phyloP scores from a whole-genome alignment of 2,888 invertebrate genomes.

The Dusona sp. region DNA sequence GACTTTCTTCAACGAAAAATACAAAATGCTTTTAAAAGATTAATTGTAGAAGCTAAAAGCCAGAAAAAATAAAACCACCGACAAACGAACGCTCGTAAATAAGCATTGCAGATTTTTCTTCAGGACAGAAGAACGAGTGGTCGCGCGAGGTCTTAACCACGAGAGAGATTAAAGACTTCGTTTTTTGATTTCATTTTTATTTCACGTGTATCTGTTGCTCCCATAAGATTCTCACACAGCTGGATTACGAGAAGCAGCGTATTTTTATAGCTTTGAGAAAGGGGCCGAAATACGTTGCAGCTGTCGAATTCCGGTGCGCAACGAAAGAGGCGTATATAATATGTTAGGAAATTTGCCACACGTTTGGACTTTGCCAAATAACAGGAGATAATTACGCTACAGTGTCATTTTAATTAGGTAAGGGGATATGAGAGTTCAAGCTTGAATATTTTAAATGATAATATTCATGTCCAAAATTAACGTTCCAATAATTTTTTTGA shows the following conservation, averaged over 20 bases:
- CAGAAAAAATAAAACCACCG: constrained; percentile 11
- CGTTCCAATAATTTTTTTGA: not conserved
- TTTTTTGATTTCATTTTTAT: constrained; percentile 42
- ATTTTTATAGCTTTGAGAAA: constrained; percentile 61
- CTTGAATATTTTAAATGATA: not conserved
- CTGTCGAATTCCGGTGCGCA: constrained; percentile 61
- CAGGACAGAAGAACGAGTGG: not conserved
- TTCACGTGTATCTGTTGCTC: constrained; percentile 1
- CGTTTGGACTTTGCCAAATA: not conserved
- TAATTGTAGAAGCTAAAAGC: not conserved
- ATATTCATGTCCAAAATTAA: not conserved
- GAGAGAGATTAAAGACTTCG: constrained; percentile 9
- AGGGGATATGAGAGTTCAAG: not conserved
- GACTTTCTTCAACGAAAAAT: not conserved
- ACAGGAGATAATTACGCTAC: constrained; percentile 1
- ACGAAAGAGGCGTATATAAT: constrained; percentile 9
- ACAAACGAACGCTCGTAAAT: constrained; percentile 49
- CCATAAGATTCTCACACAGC: constrained; percentile 7
- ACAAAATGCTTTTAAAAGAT: not conserved
- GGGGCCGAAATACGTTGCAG: constrained; percentile 54
- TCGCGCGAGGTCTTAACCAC: not conserved
- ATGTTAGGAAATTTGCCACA: not conserved
- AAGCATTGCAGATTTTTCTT: constrained; percentile 63
- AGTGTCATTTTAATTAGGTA: constrained; percentile 20
- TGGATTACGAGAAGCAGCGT: constrained; percentile 36